Evolutionary conservation across 2,888 invertebrate species (phyloP).

Genomic region (Shargacucullia verbasci): DNA sequence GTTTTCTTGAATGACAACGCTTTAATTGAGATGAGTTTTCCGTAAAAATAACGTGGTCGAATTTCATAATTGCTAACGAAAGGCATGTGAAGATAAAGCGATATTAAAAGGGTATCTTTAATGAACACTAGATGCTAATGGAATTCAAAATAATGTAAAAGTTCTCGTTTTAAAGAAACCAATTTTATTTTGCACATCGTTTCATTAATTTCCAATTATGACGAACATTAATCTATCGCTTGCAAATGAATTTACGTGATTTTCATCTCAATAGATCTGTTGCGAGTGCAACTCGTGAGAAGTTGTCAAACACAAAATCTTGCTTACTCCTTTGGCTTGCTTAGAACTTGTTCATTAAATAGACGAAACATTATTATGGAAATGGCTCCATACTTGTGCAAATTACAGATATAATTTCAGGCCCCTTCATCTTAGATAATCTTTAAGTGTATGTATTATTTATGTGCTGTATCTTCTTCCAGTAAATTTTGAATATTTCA

Average conservation of each 20-base stretch:
- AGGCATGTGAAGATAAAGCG: no score
- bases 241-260: conserved; percentile 10
- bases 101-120: no score
- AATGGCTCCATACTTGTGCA: conserved; percentile 21
- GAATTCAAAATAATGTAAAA: no score
- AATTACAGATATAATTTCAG: conserved; percentile 21
- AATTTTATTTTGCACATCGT: no score
- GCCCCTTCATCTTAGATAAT: neutral
- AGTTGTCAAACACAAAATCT: neutral
- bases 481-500: neutral
- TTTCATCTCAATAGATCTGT: conserved; percentile 9
- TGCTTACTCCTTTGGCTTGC: conserved; percentile 2
- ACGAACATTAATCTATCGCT: neutral
- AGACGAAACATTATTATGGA: no score
- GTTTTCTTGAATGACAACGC: no score
- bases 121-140: no score
- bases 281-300: conserved; percentile 6
- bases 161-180: no score
- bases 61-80: no score
- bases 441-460: neutral
- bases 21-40: no score
- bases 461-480: neutral
- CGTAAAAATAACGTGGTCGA: no score
- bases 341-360: no score
- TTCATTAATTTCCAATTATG: conserved; percentile 11